Percentiles rank a stretch among this genome's conserved stretches.
These are phyloP conservation scores for Gambusia affinis DNA, from an alignment of 2,113 vertebrate genomes.

Conservation along the genomic window DNA sequence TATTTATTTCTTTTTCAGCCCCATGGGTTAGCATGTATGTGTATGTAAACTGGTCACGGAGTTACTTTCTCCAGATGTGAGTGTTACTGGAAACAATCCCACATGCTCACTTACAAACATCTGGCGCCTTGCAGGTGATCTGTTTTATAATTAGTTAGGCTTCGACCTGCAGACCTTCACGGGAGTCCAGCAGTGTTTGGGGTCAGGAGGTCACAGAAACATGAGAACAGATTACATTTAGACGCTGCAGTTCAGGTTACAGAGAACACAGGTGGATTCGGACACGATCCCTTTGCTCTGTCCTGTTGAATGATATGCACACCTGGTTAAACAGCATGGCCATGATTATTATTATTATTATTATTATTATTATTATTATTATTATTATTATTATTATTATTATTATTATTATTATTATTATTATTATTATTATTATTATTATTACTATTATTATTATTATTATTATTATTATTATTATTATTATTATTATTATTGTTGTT, in stretches of 20 bases:
- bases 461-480: no score
- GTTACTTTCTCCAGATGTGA: slow-evolving; percentile 74
- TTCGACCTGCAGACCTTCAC: slow-evolving; percentile 71
- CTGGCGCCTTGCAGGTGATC: slow-evolving; percentile 73
- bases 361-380: no score
- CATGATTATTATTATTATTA: no score
- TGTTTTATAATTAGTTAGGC: slow-evolving; percentile 79
- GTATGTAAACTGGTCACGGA: slow-evolving; percentile 41
- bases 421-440: no score
- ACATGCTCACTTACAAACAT: slow-evolving; percentile 58
- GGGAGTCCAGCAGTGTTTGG: slow-evolving; percentile 32
- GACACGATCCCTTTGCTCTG: slow-evolving; percentile 24
- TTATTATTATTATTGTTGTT: no score
- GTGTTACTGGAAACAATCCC: slow-evolving; percentile 75
- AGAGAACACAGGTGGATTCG: slow-evolving; percentile 28
- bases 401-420: no score
- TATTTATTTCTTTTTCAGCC: neutral
- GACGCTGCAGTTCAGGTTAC: slow-evolving; percentile 59
- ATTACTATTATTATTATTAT: no score
- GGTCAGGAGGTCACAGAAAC: slow-evolving; percentile 68
- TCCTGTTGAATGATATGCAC: slow-evolving; percentile 30
- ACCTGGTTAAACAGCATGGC: neutral
- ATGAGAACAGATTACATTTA: slow-evolving; percentile 65
- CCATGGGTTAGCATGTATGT: slow-evolving; percentile 9
- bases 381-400: no score